A percentile compares a stretch with the other conserved stretches of the same genome.
phyloP scores from a whole-genome alignment of 2,113 vertebrate species.

The Zapornia atra region DNA sequence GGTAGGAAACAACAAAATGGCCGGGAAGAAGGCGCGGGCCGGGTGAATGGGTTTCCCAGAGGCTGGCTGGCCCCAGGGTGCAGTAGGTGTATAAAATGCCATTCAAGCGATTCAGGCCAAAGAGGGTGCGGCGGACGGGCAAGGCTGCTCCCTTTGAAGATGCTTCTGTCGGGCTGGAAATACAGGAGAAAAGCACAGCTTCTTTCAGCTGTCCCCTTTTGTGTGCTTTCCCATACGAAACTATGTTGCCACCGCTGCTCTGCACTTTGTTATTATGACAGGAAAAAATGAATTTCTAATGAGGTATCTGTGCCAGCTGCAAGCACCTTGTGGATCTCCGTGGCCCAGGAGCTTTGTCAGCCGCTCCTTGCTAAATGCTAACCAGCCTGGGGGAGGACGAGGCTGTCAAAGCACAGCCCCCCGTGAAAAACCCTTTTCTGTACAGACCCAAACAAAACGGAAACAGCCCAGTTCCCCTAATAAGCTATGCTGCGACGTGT shows the following conservation, averaged over 20 bases:
- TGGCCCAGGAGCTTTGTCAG: constrained; percentile 66
- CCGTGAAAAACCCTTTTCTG: constrained; percentile 52
- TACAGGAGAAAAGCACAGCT: constrained; percentile 81
- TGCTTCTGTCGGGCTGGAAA: constrained; percentile 70
- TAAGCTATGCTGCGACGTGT: constrained; percentile 48
- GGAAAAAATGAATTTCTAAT: constrained; percentile 87
- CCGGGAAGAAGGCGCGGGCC: neutral
- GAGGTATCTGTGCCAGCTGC: constrained; percentile 81
- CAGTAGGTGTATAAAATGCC: constrained; percentile 20
- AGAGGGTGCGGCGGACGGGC: constrained; percentile 30
- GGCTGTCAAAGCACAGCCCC: constrained; percentile 10
- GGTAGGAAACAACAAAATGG: constrained; percentile 22
- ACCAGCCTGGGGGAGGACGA: constrained; percentile 19
- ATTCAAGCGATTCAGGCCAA: constrained; percentile 43
- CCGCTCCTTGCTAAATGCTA: constrained; percentile 43
- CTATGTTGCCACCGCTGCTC: constrained; percentile 67
- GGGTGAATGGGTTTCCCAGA: constrained; percentile 39
- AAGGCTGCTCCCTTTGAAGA: constrained; percentile 76
- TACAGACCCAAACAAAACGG: constrained; percentile 35
- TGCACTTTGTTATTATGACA: constrained; percentile 83
- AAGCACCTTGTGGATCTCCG: constrained; percentile 72
- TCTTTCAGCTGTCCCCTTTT: constrained; percentile 82
- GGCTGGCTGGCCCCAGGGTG: neutral
- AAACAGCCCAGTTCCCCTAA: constrained; percentile 20
- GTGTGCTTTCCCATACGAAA: constrained; percentile 83